These are phyloP conservation scores for Argyresthia goedartella DNA, from an alignment of 2,888 invertebrate species.

Conservation along the genomic window DNA sequence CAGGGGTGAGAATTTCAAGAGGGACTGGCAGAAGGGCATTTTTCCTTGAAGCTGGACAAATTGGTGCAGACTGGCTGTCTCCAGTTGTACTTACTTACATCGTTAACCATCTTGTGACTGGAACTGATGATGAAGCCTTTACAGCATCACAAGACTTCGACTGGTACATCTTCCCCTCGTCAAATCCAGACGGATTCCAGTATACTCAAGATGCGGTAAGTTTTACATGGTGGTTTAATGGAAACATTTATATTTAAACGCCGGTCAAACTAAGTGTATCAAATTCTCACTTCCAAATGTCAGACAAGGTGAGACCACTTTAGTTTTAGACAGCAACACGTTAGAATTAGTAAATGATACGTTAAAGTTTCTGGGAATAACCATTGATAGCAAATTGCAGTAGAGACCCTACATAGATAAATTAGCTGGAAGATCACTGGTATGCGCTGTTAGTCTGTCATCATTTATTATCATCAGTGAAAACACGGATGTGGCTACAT, in stretches of 20 bases:
- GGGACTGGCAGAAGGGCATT: conserved; percentile 29
- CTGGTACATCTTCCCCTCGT: conserved; percentile 81
- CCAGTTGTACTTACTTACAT: conserved; percentile 75
- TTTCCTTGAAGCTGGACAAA: conserved; percentile 67
- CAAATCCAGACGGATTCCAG: conserved; percentile 84
- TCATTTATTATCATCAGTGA: no score
- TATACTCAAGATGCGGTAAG: conserved; percentile 73
- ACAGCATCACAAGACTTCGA: conserved; percentile 69
- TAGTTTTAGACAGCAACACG: no score
- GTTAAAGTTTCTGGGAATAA: no score
- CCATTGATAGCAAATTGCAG: no score
- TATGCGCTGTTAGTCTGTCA: no score
- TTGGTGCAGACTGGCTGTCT: conserved; percentile 83
- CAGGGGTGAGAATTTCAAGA: conserved; percentile 47
- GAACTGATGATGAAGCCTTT: conserved; percentile 53
- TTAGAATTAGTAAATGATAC: no score
- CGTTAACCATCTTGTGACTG: conserved; percentile 71
- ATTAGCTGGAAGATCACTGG: no score
- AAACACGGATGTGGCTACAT: no score
- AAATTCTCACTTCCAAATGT: no score
- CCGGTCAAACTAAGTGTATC: no score
- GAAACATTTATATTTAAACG: not conserved
- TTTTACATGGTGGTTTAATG: conserved; percentile 2
- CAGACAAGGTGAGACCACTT: no score
- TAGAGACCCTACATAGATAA: no score